Percentiles rank a stretch among this genome's conserved stretches.
phyloP scores from a whole-genome alignment of 2,888 invertebrate genomes.

The Rhagonycha fulva region DNA sequence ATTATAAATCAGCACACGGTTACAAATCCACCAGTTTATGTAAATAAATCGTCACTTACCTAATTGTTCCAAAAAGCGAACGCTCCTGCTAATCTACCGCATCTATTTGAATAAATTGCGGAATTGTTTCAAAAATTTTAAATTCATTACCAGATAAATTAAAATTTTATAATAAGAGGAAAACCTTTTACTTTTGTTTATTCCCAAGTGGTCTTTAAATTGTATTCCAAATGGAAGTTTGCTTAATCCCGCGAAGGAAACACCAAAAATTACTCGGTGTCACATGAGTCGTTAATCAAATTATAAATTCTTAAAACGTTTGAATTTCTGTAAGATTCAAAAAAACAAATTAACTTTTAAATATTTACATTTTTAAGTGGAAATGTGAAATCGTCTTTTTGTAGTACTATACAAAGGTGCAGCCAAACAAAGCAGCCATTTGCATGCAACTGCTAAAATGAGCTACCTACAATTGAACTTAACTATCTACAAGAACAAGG shows the following conservation, averaged over 20 bases:
- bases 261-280: neutral
- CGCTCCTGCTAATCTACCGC: neutral
- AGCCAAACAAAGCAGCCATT: conserved; percentile 20
- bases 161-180: neutral
- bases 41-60: conserved; percentile 33
- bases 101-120: neutral
- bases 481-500: conserved; percentile 23
- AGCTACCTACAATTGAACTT: conserved; percentile 23
- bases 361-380: neutral
- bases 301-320: neutral
- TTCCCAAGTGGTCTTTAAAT: neutral
- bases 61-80: conserved; percentile 30
- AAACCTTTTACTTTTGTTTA: neutral
- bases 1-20: conserved; percentile 24
- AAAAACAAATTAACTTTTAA: neutral
- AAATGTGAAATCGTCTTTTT: conserved; percentile 3
- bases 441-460: conserved; percentile 17
- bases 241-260: neutral
- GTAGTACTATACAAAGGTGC: conserved; percentile 8
- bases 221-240: neutral
- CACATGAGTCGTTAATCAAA: neutral
- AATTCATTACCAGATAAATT: neutral
- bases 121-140: neutral
- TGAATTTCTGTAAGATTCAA: neutral
- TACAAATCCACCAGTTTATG: conserved; percentile 28